Evolutionary conservation across 2,797 vertebrate species (phyloP), one percentile per base, ranked within the genome.

Genomic region (Phalloptychus januarius): DNA sequence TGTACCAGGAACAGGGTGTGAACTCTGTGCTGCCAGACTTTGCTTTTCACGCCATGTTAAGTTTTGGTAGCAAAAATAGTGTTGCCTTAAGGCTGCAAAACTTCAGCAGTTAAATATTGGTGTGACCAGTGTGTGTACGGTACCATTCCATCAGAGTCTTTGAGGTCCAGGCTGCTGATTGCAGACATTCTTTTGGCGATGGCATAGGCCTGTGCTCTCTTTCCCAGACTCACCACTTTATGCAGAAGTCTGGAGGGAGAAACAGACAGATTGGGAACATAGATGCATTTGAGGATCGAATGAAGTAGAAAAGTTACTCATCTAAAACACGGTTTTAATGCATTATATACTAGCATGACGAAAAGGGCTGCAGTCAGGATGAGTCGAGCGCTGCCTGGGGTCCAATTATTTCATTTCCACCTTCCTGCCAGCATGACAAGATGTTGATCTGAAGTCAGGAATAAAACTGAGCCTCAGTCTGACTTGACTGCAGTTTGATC

Each of bases 111-210:
- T n/a, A 15, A 40, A 58, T 44, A 15, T 8, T 15, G 16, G 50
- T 33, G 12, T 38, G 25, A 12, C 25, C 5, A 36, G 58, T 63
- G 11, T 38, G 44, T 45, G 23, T 56, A 31, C 6, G 2, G 45
- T 95, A 97, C 97, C 96, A 95, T 95, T 88, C 95, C 90, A 67
- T 95, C 87, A 36, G 84, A 88, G 45, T 97, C 95, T 89, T 94
- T 97, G 74, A 93, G 81, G 0, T 97, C 91, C 69, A 97, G 92
- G 80, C 93, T 93, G 87, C 94, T 91, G 46, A 96, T 71, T 1
- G 87, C 77, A 0, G 93, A 93, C 91, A 97, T 96, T 71, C 95
- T 95, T 85, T 85, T 93, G 0, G 95, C 96, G 4, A 97, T 91
- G 2, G 88, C 94, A 0, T 94, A 97, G 3, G 92, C 95, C 78